Percentiles rank a stretch among this genome's conserved stretches.
phyloP scores from a whole-genome alignment of 2,797 vertebrate species.

The Bradypodion pumilum region DNA sequence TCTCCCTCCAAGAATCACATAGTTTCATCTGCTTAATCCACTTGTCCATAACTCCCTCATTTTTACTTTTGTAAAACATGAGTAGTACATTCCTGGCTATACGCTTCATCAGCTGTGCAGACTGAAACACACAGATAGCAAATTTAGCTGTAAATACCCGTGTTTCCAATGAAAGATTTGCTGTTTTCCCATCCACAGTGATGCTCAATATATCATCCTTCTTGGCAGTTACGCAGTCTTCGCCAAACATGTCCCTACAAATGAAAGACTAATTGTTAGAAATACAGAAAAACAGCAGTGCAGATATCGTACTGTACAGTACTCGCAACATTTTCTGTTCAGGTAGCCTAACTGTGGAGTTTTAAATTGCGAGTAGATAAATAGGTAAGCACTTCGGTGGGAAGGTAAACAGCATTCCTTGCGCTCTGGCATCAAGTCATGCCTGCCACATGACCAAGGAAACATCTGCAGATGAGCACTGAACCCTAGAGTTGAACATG shows the following conservation, averaged over 20 bases:
- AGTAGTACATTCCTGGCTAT: too few relatives aligned
- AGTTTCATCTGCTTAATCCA: too few relatives aligned
- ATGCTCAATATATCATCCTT: conserved; percentile 79
- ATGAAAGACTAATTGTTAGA: not conserved
- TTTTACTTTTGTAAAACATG: too few relatives aligned
- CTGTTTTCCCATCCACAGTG: conserved; percentile 89
- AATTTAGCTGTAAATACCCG: conserved; percentile 68
- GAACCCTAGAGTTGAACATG: too few relatives aligned
- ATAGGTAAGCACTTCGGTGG: too few relatives aligned
- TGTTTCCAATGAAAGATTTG: conserved; percentile 80
- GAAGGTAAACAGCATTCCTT: too few relatives aligned
- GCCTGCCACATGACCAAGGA: too few relatives aligned
- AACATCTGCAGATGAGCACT: too few relatives aligned
- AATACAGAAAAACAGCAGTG: not conserved
- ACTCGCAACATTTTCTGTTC: not conserved
- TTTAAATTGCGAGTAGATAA: too few relatives aligned
- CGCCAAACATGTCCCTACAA: conserved; percentile 93
- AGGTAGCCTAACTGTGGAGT: not conserved
- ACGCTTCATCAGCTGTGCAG: not conserved
- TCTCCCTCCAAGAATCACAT: too few relatives aligned
- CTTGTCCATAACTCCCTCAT: too few relatives aligned
- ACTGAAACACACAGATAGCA: not conserved
- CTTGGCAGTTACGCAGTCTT: conserved; percentile 85
- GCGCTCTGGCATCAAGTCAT: too few relatives aligned
- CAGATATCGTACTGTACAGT: not conserved